These are phyloP conservation scores for Allophyes oxyacanthae DNA, from an alignment of 2,888 invertebrate genomes.

Conservation along the genomic window DNA sequence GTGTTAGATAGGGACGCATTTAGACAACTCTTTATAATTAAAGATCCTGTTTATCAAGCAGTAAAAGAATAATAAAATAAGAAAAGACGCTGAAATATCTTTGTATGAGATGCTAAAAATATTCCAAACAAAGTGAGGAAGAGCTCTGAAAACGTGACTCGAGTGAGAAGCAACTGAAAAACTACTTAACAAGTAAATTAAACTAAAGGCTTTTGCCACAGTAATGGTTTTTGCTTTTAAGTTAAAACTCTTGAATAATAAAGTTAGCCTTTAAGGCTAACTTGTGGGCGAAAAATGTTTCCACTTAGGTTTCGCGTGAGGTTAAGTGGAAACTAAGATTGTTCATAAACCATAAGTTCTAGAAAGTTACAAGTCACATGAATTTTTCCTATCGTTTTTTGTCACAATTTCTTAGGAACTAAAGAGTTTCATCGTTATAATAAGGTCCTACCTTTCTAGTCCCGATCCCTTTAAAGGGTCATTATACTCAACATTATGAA, in stretches of 20 bases:
- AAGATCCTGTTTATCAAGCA: constrained; percentile 6
- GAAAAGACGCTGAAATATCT: constrained; percentile 24
- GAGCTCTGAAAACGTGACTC: constrained; percentile 34
- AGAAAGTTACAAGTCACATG: constrained; percentile 13
- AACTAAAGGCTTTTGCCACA: constrained; percentile 31
- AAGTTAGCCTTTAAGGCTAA: constrained; percentile 31
- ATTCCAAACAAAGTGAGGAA: constrained; percentile 29
- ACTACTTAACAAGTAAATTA: constrained; percentile 50
- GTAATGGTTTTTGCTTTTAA: constrained; percentile 40
- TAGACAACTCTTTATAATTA: not conserved
- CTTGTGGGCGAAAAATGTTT: constrained; percentile 35
- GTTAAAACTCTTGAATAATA: constrained; percentile 42
- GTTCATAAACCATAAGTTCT: constrained; percentile 4
- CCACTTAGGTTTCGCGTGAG: constrained; percentile 17
- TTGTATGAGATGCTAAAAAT: constrained; percentile 21
- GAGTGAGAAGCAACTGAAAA: constrained; percentile 46
- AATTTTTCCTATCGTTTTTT: constrained; percentile 8
- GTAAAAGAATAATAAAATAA: constrained; percentile 17
- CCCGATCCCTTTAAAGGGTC: no score
- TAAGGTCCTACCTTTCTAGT: no score
- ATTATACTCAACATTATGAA: no score
- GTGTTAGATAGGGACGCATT: no score
- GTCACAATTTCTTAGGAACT: constrained; percentile 1
- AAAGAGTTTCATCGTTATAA: not conserved
- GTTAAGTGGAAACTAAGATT: constrained; percentile 35